Conservation (phyloP, 2,797 vertebrate genomes). For the Sebastes minor region DNA sequence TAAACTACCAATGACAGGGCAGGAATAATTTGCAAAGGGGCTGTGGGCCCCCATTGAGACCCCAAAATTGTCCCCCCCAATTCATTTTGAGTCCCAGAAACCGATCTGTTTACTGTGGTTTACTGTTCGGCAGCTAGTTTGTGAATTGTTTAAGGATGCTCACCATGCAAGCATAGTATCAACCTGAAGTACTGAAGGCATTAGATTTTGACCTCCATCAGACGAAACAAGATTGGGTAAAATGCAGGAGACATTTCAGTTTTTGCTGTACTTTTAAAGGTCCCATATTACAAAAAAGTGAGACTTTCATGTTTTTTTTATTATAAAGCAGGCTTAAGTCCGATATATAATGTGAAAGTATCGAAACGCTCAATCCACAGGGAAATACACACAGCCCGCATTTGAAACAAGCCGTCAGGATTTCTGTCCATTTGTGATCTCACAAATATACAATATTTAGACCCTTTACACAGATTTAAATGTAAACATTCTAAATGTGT, state of each 20-base stretch:
- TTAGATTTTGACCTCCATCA: neutral
- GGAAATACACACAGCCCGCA: too few relatives aligned
- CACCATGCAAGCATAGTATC: neutral
- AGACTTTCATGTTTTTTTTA: too few relatives aligned
- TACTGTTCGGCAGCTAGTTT: neutral
- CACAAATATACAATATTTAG: too few relatives aligned
- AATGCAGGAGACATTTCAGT: neutral
- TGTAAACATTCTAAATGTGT: too few relatives aligned
- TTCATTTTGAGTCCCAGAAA: neutral
- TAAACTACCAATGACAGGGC: neutral
- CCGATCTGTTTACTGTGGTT: neutral
- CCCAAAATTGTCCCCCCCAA: too few relatives aligned
- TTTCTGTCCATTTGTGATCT: too few relatives aligned
- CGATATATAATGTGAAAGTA: too few relatives aligned
- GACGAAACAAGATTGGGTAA: neutral
- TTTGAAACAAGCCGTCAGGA: too few relatives aligned
- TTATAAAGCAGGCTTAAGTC: too few relatives aligned
- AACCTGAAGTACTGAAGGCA: neutral
- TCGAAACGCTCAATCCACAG: too few relatives aligned
- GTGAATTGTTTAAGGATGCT: neutral
- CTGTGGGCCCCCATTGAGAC: neutral
- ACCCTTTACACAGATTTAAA: too few relatives aligned
- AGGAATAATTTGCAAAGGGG: neutral
- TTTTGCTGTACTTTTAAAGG: neutral
- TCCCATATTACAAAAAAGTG: too few relatives aligned